Base-by-base conservation (phyloP, 2,113 vertebrate species). In the Petrocephalus microphthalmus region DNA sequence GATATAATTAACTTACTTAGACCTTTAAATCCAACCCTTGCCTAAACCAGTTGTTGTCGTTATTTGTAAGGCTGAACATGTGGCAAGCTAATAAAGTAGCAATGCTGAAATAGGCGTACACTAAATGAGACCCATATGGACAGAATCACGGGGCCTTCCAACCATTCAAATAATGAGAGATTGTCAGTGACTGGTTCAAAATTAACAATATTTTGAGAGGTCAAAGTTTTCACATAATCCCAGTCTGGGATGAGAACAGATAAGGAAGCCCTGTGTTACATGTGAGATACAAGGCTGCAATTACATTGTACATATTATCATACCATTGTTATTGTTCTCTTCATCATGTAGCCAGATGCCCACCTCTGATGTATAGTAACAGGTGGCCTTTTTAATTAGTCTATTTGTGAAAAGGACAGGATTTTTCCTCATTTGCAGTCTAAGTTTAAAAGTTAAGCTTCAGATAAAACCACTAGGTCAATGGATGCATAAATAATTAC, bases 331-430 rank as follows among this genome's bases (percentile, higher is more conserved):
- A 90, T 93, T 93, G 94, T 94, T 92, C 90, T 92, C 93, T 93
- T 93, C 93, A 93, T 95, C 95, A 94, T 95, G 94, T 91, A 87
- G 92, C 92, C 95, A 96, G 94, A 95, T 95, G 95, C 93, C 95
- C 91, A 90, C 74, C 91, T 91, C 91, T 88, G 86, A 83, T 91
- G 90, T 81, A 92, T 89, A 49, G 22, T 92, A 94, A 93, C 95
- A 95, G 94, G 95, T 95, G 95, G 94, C 89, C 94, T 94, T 93
- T 92, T 93, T 92, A 94, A 95, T 95, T 94, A 93, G 90, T 91
- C 87, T 93, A 94, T 92, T 92, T 91, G 92, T 93, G 87, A 92
- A 90, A 92, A 91, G 89, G 84, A 89, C 22, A 53, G 91, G 91
- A 92, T 92, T 94, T 94, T 93, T 60, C 20, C 15, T 49, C 37